These are phyloP conservation scores for Rana temporaria DNA, from an alignment of 2,113 vertebrate genomes.

Conservation along the genomic window DNA sequence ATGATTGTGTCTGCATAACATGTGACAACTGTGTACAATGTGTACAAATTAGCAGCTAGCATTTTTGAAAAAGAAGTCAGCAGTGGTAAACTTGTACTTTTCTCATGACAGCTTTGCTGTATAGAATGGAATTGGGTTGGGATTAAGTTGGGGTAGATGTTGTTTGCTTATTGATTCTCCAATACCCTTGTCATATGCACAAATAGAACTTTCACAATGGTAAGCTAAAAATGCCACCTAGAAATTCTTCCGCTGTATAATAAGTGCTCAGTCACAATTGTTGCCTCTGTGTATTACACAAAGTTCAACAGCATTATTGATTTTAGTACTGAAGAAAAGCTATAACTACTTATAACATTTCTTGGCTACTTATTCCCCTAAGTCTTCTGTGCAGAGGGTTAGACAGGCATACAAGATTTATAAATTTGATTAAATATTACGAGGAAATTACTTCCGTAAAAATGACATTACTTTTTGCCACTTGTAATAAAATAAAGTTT, in stretches of 20 bases:
- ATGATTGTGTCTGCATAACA: no score
- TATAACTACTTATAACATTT: conserved; percentile 33
- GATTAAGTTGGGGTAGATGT: no score
- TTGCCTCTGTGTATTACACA: conserved; percentile 16
- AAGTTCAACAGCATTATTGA: conserved; percentile 32
- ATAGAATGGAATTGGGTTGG: no score
- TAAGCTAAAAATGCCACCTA: neutral
- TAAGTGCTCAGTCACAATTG: conserved; percentile 3
- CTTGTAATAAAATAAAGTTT: conserved; percentile 20
- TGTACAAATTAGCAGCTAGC: no score
- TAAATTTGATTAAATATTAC: conserved; percentile 35
- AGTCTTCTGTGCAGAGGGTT: conserved; percentile 4
- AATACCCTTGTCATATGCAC: no score
- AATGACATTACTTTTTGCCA: conserved; percentile 6
- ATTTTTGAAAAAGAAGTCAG: no score
- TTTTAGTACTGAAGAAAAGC: conserved; percentile 28
- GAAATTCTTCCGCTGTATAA: neutral
- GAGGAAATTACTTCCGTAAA: conserved; percentile 22
- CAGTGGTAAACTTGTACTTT: no score
- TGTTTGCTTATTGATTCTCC: no score
- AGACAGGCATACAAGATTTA: conserved; percentile 21
- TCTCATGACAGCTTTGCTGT: no score
- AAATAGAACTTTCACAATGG: no score
- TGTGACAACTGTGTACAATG: no score
- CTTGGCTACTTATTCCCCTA: conserved; percentile 23